Evolutionary conservation across 2,797 vertebrate species (phyloP), one percentile per base, ranked within the genome.

Genomic region (Hydrocynus forskahlii): DNA sequence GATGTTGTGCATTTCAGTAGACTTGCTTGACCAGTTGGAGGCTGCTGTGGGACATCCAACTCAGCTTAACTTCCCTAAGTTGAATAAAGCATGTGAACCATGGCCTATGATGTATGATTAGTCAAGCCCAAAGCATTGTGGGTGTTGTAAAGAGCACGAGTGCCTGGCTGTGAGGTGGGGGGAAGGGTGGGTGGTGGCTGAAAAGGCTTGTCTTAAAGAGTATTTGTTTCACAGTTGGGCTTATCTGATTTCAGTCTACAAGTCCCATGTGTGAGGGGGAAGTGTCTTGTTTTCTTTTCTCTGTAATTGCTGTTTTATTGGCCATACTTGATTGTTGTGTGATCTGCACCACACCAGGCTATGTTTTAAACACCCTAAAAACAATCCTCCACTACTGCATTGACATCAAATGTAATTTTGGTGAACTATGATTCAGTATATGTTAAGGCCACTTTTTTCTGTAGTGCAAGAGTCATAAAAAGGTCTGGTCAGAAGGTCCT

Each of bases 41-140:
- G 91, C 94, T 94, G 92, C 91, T 84, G 89, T 90, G 92, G 91
- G 86, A 90, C 88, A 92, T 91, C 89, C 91, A 93, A 91, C 89
- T 91, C 93, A 89, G 88, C 92, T 88, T 92, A 85, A 93, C 52
- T 92, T 91, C 92, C 89, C 89, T 86, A 87, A 84, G 91, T 86
- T 92, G 92, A 86, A 89, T 87, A 62, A 86, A 86, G 91, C 92
- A 90, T 92, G 88, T 93, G 94, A 92, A 92, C 92, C 83, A 76
- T 80, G 86, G 38, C 89, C 89, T 86, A 75, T 1, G 0, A 68
- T 89, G 91, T 93, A 89, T 89, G 92, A 14, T 89, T 88, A 80
- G 81, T 35, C 69, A 88, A 87, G 54, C 88, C 83, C 76, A 0
- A 82, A 85, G 88, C 88, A 89, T 73, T 55, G 89, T 88, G 86